Evolutionary conservation across 2,888 invertebrate species (phyloP), one percentile per base, ranked within the genome.

Genomic region (Diplazon laetatorius): DNA sequence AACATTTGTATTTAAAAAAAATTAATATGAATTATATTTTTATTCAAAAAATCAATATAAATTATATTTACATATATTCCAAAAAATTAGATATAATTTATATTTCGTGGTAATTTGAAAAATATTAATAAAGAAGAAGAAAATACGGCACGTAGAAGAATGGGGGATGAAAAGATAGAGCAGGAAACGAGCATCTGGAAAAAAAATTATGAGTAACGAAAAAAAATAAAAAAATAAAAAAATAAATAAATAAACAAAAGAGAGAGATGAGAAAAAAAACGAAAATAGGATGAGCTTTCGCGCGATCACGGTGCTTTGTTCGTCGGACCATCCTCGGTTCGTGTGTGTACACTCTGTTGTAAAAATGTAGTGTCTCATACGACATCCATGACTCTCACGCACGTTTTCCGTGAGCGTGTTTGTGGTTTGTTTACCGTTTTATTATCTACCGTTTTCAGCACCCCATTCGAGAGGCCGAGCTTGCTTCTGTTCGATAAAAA

Each of bases 401-500:
- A 62, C 65, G 52, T 71, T 74, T 46, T 37, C 14, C 44, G 55
- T 50, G 12, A 50, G 55, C 75, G 78, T n/a, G n/a, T 75, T 75
- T 71, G 46, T 78, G n/a, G n/a, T n/a, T n/a, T n/a, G 66, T 78
- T 78, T 68, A 75, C 75, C 75, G 71, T 71, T 77, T 75, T 60
- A 75, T 78, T 80, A 72, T 72, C 78, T 63, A 75, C 52, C 69
- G 65, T 80, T 77, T 80, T 71, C 71, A 78, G 68, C 65, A 59
- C 71, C 39, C 57, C 69, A 72, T 78, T 50, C 52, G 39, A 59
- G 63, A 74, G 57, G 48, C 25, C 46, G 16, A 44, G 42, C 30
- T 68, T 50, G 20, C 70, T 75, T 82, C 78, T 80, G 82, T 80
- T 80, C 78, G 78, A 78, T 82, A 80, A 78, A n/a, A n/a, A n/a